Conservation (phyloP, 2,888 invertebrate species). For the Folsomia manolachei region DNA sequence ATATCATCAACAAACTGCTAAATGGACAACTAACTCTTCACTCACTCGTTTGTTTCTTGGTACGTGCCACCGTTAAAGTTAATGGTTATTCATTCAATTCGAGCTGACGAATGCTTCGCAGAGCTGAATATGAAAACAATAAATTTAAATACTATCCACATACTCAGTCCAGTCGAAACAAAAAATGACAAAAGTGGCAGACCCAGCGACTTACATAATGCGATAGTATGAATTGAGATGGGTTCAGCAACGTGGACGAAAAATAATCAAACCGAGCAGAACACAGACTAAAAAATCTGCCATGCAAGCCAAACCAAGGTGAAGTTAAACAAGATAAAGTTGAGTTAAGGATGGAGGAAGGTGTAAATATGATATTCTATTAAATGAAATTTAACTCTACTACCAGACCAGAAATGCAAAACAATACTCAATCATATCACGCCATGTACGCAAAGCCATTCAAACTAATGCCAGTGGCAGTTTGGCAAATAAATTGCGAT, state of each 20-base stretch:
- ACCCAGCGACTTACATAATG: neutral
- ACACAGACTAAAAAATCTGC: no score
- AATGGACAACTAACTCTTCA: neutral
- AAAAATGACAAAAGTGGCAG: neutral
- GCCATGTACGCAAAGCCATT: neutral
- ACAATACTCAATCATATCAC: neutral
- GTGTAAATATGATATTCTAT: neutral
- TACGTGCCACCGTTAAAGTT: constrained; percentile 4
- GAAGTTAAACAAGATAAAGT: neutral
- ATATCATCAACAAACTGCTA: neutral
- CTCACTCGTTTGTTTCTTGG: neutral
- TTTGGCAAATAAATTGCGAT: no score
- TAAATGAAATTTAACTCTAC: no score
- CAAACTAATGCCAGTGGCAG: neutral
- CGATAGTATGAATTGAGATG: no score
- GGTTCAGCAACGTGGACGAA: neutral
- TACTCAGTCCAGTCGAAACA: neutral
- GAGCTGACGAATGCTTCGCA: neutral
- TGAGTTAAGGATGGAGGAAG: neutral
- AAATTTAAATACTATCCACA: neutral
- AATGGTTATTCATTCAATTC: neutral
- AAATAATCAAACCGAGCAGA: neutral
- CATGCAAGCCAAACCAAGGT: constrained; percentile 1
- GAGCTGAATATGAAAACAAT: neutral
- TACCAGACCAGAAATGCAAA: neutral